These are phyloP conservation scores for Ophioninae sp. DNA, from an alignment of 2,888 invertebrate genomes.

Conservation along the genomic window DNA sequence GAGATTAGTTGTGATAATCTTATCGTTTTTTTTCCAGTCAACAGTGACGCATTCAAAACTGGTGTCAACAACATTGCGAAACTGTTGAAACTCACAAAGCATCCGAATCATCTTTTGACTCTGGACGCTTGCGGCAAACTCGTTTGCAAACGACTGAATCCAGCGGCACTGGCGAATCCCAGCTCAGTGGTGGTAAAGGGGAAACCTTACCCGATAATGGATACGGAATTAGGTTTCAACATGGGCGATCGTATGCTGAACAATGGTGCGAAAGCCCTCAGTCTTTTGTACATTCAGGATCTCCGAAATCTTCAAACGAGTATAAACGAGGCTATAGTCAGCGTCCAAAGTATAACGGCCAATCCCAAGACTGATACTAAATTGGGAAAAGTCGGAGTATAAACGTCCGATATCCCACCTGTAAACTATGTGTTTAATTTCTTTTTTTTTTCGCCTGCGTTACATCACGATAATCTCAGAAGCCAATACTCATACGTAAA, in stretches of 20 bases:
- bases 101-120: slow-evolving; percentile 90
- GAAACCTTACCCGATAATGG: slow-evolving; percentile 87
- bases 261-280: slow-evolving; percentile 89
- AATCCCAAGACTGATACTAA: slow-evolving; percentile 98
- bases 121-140: slow-evolving; percentile 87
- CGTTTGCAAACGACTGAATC: slow-evolving; percentile 84
- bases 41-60: slow-evolving; percentile 90
- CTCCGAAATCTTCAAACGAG: slow-evolving; percentile 93
- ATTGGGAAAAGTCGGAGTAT: slow-evolving; percentile 94
- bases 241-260: slow-evolving; percentile 86
- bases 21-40: slow-evolving; percentile 83
- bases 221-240: slow-evolving; percentile 86
- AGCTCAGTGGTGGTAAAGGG: slow-evolving; percentile 83
- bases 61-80: slow-evolving; percentile 91
- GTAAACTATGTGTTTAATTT: not conserved
- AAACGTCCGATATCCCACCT: slow-evolving; percentile 64
- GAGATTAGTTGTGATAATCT: not conserved
- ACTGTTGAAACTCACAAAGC: slow-evolving; percentile 89
- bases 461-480: not conserved
- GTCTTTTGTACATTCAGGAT: slow-evolving; percentile 92
- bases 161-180: slow-evolving; percentile 83
- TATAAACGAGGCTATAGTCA: slow-evolving; percentile 96
- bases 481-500: slow-evolving; percentile 34
- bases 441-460: slow-evolving; percentile 4
- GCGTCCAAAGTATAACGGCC: slow-evolving; percentile 95